Percentiles rank a stretch among this genome's conserved stretches.
Conservation (phyloP, 2,113 vertebrate genomes). For the Pseudorasbora parva region DNA sequence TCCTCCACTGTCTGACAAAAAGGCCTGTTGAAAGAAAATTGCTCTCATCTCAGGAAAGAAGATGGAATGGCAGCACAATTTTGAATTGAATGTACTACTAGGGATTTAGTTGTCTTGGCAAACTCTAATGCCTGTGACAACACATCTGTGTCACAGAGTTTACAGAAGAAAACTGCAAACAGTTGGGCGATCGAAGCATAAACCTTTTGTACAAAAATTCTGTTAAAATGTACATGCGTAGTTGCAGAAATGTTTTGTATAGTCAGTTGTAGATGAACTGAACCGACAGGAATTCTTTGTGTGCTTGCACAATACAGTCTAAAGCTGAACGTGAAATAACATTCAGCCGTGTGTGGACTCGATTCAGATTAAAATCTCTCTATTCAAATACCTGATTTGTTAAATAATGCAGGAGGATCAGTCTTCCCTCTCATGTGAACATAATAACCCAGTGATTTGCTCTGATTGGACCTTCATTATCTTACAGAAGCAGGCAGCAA, state of each 20-base stretch:
- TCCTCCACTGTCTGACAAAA: conserved; percentile 27
- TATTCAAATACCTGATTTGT: conserved; percentile 23
- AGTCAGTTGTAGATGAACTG: not conserved
- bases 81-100: conserved; percentile 25
- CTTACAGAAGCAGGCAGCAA: conserved; percentile 13
- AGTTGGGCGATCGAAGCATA: not conserved
- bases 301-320: not conserved
- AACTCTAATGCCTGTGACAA: not conserved
- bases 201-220: not conserved
- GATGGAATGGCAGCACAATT: conserved; percentile 30
- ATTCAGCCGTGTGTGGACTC: not conserved
- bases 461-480: conserved; percentile 27
- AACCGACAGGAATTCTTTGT: not conserved
- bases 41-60: conserved; percentile 37
- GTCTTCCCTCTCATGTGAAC: conserved; percentile 1
- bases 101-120: conserved; percentile 24
- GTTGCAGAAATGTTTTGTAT: not conserved
- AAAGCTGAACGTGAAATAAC: not conserved
- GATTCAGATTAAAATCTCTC: conserved; percentile 19
- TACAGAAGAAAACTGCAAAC: conserved; percentile 4
- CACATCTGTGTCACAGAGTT: not conserved
- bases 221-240: not conserved
- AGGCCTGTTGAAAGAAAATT: conserved; percentile 47
- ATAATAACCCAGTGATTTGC: conserved; percentile 28
- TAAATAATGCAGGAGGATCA: conserved; percentile 11